Percentiles rank a stretch among this genome's conserved stretches.
phyloP scores from a whole-genome alignment of 2,888 invertebrate species.

The Archips xylosteana region DNA sequence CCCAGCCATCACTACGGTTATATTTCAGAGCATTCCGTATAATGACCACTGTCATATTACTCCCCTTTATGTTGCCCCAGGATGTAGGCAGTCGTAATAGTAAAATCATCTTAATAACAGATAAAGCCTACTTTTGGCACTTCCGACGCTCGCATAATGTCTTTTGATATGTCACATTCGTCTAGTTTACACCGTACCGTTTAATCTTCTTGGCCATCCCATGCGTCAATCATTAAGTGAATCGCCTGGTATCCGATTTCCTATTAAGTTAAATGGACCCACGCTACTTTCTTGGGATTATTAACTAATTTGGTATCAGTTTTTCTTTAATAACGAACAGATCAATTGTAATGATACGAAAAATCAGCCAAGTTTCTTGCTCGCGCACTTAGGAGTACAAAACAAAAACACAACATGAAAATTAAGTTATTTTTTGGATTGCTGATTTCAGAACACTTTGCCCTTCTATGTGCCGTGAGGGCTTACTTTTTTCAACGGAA shows the following conservation, averaged over 20 bases:
- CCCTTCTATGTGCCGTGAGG: no score
- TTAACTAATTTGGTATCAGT: not conserved
- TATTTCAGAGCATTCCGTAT: constrained; percentile 46
- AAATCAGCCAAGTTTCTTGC: no score
- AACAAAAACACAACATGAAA: no score
- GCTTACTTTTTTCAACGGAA: no score
- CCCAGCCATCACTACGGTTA: constrained; percentile 42
- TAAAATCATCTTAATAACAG: constrained; percentile 78
- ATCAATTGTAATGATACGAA: no score
- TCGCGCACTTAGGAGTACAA: no score
- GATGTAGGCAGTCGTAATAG: constrained; percentile 78
- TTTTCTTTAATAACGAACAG: not conserved
- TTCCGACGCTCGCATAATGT: constrained; percentile 49
- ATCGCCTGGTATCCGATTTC: constrained; percentile 4
- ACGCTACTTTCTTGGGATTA: not conserved
- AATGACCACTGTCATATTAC: constrained; percentile 58
- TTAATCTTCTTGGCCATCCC: constrained; percentile 9
- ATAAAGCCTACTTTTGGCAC: constrained; percentile 61
- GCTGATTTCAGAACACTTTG: no score
- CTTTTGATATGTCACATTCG: constrained; percentile 40
- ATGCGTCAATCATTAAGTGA: constrained; percentile 22
- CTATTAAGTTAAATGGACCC: not conserved
- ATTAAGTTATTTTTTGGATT: no score
- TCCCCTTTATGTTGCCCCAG: constrained; percentile 71
- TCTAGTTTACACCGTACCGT: constrained; percentile 34